Percentiles rank a stretch among this genome's conserved stretches.
Conservation (phyloP, 2,888 invertebrate genomes). For the Acleris laterana region DNA sequence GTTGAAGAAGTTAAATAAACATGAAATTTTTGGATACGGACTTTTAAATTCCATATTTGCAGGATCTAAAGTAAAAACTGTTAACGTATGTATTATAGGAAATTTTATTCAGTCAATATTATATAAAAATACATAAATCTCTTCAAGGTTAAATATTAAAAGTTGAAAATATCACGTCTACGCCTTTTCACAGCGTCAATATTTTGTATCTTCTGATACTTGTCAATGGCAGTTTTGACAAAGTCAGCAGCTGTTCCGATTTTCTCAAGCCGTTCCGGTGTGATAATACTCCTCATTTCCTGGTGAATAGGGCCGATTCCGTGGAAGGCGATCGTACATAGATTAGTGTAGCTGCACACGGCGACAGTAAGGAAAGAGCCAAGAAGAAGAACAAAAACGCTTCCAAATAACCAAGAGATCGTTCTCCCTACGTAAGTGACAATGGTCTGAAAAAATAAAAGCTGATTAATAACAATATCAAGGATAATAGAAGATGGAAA, state of each 20-base stretch:
- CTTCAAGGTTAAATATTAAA: neutral
- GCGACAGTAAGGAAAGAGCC: conserved; percentile 72
- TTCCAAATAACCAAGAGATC: conserved; percentile 68
- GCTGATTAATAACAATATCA: neutral
- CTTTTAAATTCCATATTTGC: too few relatives aligned
- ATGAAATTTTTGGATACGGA: too few relatives aligned
- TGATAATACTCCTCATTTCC: conserved; percentile 83
- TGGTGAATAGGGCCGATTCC: conserved; percentile 85
- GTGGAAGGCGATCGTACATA: conserved; percentile 85
- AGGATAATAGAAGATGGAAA: neutral
- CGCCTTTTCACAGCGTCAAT: conserved; percentile 53
- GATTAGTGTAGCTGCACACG: conserved; percentile 85
- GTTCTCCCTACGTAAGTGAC: conserved; percentile 66
- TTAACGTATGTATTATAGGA: too few relatives aligned
- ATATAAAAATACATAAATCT: neutral
- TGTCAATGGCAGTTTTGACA: conserved; percentile 86
- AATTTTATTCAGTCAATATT: too few relatives aligned
- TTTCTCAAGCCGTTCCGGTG: conserved; percentile 84
- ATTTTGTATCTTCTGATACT: conserved; percentile 80
- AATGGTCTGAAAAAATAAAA: conserved; percentile 62
- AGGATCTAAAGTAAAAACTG: too few relatives aligned
- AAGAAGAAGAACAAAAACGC: conserved; percentile 78
- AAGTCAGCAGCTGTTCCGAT: conserved; percentile 84
- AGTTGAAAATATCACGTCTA: conserved; percentile 54
- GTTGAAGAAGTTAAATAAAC: too few relatives aligned